Evolutionary conservation across 2,888 invertebrate genomes (phyloP).

Genomic region (Anarsia innoxiella): DNA sequence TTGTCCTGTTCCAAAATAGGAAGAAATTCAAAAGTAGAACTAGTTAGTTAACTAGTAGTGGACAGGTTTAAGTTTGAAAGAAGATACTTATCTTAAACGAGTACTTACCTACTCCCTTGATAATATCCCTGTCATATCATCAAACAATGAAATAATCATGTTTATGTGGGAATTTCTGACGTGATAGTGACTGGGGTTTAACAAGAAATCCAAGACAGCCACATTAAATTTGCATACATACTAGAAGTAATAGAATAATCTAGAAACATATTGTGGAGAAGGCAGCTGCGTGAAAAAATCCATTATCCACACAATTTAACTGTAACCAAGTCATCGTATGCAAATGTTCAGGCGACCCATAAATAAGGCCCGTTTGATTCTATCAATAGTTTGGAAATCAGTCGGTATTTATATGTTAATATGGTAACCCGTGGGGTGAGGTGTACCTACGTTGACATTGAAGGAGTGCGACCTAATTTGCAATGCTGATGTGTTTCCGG

Average conservation of each 20-base stretch:
- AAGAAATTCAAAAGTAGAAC: too few species aligned
- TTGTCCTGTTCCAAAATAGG: too few species aligned
- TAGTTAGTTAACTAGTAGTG: too few species aligned
- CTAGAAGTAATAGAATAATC: slow-evolving; percentile 3
- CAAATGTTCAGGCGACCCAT: slow-evolving; percentile 23
- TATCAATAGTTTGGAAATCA: slow-evolving; percentile 62
- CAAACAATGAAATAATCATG: too few species aligned
- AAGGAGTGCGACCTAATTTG: slow-evolving; percentile 57
- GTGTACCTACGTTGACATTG: slow-evolving; percentile 42
- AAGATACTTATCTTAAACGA: too few species aligned
- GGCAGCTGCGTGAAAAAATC: slow-evolving; percentile 14
- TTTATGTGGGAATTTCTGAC: too few species aligned
- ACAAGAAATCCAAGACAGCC: too few species aligned
- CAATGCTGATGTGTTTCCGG: slow-evolving; percentile 31
- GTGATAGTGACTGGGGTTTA: too few species aligned
- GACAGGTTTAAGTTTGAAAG: too few species aligned
- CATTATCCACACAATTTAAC: slow-evolving; percentile 25
- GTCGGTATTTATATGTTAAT: slow-evolving; percentile 70
- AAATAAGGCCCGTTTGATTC: slow-evolving; percentile 42
- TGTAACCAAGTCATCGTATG: slow-evolving; percentile 21
- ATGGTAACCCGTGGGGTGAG: slow-evolving; percentile 41
- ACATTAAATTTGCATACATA: too few species aligned
- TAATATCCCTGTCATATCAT: too few species aligned
- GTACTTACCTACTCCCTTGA: too few species aligned
- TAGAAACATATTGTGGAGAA: slow-evolving; percentile 3